These are phyloP conservation scores for Sphaerophoria taeniata DNA, from an alignment of 2,888 invertebrate species.

Conservation along the genomic window DNA sequence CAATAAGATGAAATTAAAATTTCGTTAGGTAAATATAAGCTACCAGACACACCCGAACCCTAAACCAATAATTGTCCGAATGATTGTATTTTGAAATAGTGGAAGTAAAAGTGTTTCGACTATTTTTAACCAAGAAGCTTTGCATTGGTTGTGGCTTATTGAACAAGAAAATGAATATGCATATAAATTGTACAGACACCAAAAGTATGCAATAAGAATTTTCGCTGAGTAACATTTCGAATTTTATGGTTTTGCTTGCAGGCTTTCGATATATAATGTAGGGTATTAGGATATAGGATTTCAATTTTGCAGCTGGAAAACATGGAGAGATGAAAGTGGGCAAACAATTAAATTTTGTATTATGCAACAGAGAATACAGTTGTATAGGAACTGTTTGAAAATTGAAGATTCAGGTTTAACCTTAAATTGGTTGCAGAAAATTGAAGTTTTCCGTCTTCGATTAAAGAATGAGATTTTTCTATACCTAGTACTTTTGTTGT, in stretches of 20 bases:
- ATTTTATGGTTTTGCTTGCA: slow-evolving; percentile 44
- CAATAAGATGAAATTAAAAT: too few relatives aligned
- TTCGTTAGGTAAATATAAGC: too few relatives aligned
- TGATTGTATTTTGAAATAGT: background rate
- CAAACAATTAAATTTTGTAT: slow-evolving; percentile 62
- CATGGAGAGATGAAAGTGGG: slow-evolving; percentile 26
- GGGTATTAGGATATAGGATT: background rate
- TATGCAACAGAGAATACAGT: slow-evolving; percentile 61
- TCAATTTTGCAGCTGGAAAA: background rate
- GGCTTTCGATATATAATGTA: background rate
- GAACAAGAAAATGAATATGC: background rate
- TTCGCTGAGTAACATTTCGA: slow-evolving; percentile 65
- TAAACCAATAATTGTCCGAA: background rate
- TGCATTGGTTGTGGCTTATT: background rate
- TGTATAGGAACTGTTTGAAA: background rate
- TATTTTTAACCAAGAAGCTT: background rate
- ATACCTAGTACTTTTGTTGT: too few relatives aligned
- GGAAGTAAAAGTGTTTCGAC: background rate
- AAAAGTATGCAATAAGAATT: slow-evolving; percentile 69
- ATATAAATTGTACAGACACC: background rate
- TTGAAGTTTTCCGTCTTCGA: too few relatives aligned
- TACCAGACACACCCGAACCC: too few relatives aligned
- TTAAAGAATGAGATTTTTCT: too few relatives aligned
- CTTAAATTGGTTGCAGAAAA: too few relatives aligned
- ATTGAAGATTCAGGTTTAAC: too few relatives aligned